Conservation (phyloP, 2,888 invertebrate species). For the Epistrophella euchroma region DNA sequence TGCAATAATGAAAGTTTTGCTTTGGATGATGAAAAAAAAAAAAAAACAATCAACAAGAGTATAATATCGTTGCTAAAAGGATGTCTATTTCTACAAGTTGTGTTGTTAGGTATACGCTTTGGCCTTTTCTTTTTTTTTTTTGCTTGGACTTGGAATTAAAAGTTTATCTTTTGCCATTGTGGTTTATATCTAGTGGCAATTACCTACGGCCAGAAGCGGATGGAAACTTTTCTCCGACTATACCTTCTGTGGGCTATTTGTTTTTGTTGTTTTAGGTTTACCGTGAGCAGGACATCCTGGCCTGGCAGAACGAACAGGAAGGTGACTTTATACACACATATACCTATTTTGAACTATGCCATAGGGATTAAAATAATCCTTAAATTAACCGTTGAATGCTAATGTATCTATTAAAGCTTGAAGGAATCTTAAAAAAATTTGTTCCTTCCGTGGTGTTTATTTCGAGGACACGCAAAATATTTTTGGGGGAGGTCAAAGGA, state of each 20-base stretch:
- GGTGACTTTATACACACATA: neutral
- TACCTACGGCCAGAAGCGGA: slow-evolving; percentile 50
- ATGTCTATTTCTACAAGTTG: slow-evolving; percentile 9
- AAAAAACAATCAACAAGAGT: neutral
- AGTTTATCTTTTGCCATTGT: slow-evolving; percentile 67
- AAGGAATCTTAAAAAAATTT: slow-evolving; percentile 44
- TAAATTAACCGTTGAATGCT: slow-evolving; percentile 56
- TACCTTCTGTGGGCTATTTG: slow-evolving; percentile 22
- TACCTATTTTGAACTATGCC: neutral
- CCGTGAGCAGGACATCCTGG: slow-evolving; percentile 4
- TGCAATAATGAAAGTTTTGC: slow-evolving; percentile 38
- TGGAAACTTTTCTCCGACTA: slow-evolving; percentile 29
- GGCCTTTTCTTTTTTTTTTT: neutral
- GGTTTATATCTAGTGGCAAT: slow-evolving; percentile 61
- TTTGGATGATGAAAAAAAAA: neutral
- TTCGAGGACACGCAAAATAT: slow-evolving; percentile 2
- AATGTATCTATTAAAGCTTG: slow-evolving; percentile 48
- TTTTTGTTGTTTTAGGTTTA: slow-evolving; percentile 36
- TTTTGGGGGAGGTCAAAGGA: neutral
- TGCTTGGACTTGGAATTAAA: slow-evolving; percentile 56
- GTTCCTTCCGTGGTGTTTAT: slow-evolving; percentile 2
- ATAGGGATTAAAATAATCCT: slow-evolving; percentile 49
- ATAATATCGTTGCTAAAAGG: slow-evolving; percentile 19
- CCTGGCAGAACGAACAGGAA: neutral
- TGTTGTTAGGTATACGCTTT: neutral